phyloP scores from a whole-genome alignment of 2,888 invertebrate species.

The Hesperia comma region DNA sequence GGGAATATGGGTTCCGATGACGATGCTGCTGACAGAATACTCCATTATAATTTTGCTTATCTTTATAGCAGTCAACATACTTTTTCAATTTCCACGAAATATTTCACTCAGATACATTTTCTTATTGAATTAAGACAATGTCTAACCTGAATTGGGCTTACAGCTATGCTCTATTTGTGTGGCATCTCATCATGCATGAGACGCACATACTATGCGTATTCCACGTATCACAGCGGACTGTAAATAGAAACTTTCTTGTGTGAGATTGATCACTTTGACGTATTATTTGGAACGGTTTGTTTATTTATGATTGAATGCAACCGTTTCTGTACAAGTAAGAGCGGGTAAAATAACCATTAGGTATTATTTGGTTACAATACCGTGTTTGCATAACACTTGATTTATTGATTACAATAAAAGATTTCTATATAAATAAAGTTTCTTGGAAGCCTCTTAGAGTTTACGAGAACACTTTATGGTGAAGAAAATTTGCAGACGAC shows the following conservation, averaged over 20 bases:
- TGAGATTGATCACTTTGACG: slow-evolving; percentile 31
- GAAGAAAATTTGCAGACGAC: too few relatives aligned
- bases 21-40: too few relatives aligned
- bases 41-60: too few relatives aligned
- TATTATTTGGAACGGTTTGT: slow-evolving; percentile 19
- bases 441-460: too few relatives aligned
- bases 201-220: slow-evolving; percentile 19
- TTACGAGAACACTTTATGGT: too few relatives aligned
- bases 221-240: slow-evolving; percentile 16
- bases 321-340: neutral
- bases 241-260: slow-evolving; percentile 34
- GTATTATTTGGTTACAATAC: neutral
- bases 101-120: neutral
- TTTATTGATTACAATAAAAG: too few relatives aligned
- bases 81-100: neutral
- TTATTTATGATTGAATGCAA: slow-evolving; percentile 7
- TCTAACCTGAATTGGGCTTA: neutral
- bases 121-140: too few relatives aligned
- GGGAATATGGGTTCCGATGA: too few relatives aligned
- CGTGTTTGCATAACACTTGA: too few relatives aligned
- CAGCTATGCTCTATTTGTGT: slow-evolving; percentile 28
- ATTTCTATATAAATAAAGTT: too few relatives aligned
- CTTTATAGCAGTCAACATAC: too few relatives aligned
- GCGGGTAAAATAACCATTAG: neutral
- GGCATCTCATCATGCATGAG: slow-evolving; percentile 26